Evolutionary conservation across 2,888 invertebrate species (phyloP).

Genomic region (Opisthograptis luteolata): DNA sequence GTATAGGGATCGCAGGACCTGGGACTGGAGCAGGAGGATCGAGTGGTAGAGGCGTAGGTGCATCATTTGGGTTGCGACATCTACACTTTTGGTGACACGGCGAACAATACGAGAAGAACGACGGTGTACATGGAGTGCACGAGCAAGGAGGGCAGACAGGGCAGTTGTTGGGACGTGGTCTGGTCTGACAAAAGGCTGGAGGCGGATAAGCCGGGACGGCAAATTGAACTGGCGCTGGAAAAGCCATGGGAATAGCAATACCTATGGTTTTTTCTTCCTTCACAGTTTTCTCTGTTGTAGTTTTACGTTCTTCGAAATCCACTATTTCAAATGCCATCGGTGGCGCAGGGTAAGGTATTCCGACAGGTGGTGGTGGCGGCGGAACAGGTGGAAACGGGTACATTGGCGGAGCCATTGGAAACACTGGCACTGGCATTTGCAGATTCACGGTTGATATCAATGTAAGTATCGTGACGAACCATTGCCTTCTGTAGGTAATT

Average conservation of each 20-base stretch:
- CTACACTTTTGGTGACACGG: slow-evolving; percentile 67
- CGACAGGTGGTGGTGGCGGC: slow-evolving; percentile 16
- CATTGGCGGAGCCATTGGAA: slow-evolving; percentile 23
- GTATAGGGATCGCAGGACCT: slow-evolving; percentile 18
- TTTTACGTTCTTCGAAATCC: slow-evolving; percentile 20
- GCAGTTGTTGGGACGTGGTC: slow-evolving; percentile 44
- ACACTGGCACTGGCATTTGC: slow-evolving; percentile 41
- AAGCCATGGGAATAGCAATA: slow-evolving; percentile 21
- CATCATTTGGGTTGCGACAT: slow-evolving; percentile 50
- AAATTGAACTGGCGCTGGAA: slow-evolving; percentile 49
- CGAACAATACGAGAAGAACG: slow-evolving; percentile 71
- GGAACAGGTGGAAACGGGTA: slow-evolving; percentile 29
- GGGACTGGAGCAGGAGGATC: slow-evolving; percentile 28
- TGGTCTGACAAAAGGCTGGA: slow-evolving; percentile 36
- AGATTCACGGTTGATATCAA: slow-evolving; percentile 34
- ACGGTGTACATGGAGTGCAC: slow-evolving; percentile 69
- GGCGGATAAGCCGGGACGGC: slow-evolving; percentile 51
- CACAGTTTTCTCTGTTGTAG: slow-evolving; percentile 29
- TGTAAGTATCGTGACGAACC: slow-evolving; percentile 34
- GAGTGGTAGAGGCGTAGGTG: slow-evolving; percentile 47
- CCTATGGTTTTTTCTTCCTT: slow-evolving; percentile 6
- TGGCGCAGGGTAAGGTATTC: background rate
- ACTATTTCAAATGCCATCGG: slow-evolving; percentile 8
- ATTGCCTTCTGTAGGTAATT: slow-evolving; percentile 34
- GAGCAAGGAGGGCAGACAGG: slow-evolving; percentile 71